These are phyloP conservation scores for Drosophila mojavensis DNA, from an alignment of 1,140 invertebrate genomes.

Conservation along the genomic window DNA sequence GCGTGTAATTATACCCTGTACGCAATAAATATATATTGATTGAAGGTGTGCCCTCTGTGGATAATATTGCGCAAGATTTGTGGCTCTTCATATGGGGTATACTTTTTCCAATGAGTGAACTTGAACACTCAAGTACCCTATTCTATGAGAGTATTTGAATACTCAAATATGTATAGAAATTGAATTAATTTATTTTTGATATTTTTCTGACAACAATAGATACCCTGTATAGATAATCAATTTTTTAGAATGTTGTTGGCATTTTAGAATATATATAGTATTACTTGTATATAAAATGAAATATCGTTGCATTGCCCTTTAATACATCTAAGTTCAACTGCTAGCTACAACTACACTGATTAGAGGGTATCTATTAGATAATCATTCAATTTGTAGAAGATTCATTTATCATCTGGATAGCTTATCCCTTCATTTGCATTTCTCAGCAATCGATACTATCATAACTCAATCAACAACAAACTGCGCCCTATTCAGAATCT, in stretches of 20 bases:
- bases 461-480: constrained; percentile 13
- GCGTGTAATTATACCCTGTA: constrained; percentile 3
- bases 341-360: too few species aligned
- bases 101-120: not conserved
- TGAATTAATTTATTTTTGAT: too few species aligned
- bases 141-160: too few species aligned
- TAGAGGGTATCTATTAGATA: not conserved
- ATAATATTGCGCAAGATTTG: not conserved
- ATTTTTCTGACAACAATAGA: not conserved
- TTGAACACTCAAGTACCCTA: too few species aligned
- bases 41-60: not conserved
- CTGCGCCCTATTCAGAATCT: constrained; percentile 10
- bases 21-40: not conserved
- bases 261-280: too few species aligned
- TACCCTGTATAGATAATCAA: not conserved
- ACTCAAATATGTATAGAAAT: too few species aligned
- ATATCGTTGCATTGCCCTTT: too few species aligned
- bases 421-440: constrained; percentile 11
- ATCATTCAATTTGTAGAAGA: not conserved
- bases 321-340: too few species aligned
- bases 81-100: not conserved
- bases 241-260: too few species aligned
- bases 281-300: too few species aligned
- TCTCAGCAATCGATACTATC: not conserved
- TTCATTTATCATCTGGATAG: not conserved